Evolutionary conservation across 2,888 invertebrate genomes (phyloP), one percentile per base, ranked within the genome.

Genomic region (Loripinus fragilis): DNA sequence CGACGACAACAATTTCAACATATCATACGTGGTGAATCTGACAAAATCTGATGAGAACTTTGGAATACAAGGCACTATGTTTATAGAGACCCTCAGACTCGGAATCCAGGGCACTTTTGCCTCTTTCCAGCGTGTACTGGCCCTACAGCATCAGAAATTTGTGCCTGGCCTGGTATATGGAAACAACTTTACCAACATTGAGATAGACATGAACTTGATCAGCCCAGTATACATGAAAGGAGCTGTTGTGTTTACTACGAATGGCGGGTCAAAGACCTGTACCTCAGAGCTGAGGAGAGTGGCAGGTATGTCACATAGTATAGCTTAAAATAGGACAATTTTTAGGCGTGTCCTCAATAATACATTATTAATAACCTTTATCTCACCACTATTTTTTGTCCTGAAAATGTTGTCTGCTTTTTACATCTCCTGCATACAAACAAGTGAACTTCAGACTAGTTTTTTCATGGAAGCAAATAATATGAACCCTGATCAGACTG

Each of bases 141-240:
- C 45, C 20, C 7, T 41, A 17, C 68, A 42, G 30, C 30, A 41
- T 20, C 30, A 30, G 20, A 52, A 52, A 20, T 17, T 76, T 8
- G 66, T 80, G 12, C 1, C 38, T 0, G 38, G 71, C 17, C 66
- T 52, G 15, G 73, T 84, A 55, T 60, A 52, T 35, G 79, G 78
- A 23, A 68, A 67, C n/a, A 84, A 84, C 55, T 80, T 81, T 55
- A 68, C 79, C 5, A 66, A 74, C 10, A 70, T 84, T 8, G 84
- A 76, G 35, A 55, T 84, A n/a, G 80, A 84, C 48, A 76, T 79
- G 28, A 38, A 28, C 10, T 48, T 81, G 20, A 30, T 33, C 7
- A 73, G 67, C 28, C 70, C 79, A 5, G 48, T 79, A 5, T 74
- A 70, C 45, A 84, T 84, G 28, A 70, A 74, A 71, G 84, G 84